phyloP scores from a whole-genome alignment of 2,797 vertebrate species.

The Chromis chromis region DNA sequence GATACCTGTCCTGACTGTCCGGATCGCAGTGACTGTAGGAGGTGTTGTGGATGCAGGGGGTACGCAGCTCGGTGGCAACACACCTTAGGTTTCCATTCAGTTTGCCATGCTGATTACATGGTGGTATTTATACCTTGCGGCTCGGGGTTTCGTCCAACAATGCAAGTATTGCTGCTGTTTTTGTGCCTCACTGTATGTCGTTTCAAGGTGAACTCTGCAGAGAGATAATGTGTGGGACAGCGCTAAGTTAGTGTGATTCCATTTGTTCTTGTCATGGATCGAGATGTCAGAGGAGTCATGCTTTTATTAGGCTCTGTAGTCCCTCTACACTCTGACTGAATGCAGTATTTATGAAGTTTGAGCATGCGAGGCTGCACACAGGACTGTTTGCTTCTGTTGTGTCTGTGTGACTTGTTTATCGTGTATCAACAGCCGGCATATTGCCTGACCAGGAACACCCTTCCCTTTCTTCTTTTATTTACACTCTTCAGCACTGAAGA shows the following conservation, averaged over 20 bases:
- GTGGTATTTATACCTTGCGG: slow-evolving; percentile 84
- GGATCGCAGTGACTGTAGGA: slow-evolving; percentile 38
- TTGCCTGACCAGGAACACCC: slow-evolving; percentile 9
- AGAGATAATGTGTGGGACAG: slow-evolving; percentile 4
- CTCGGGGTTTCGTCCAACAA: slow-evolving; percentile 77
- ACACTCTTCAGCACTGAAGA: slow-evolving; percentile 69
- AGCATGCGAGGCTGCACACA: slow-evolving; percentile 18
- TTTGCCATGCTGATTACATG: slow-evolving; percentile 82
- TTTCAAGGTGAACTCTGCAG: slow-evolving; percentile 71
- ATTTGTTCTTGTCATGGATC: background rate
- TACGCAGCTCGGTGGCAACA: slow-evolving; percentile 42
- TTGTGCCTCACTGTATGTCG: slow-evolving; percentile 45
- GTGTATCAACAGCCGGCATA: background rate
- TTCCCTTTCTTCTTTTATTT: background rate
- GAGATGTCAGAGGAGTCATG: slow-evolving; percentile 12
- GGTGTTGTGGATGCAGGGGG: slow-evolving; percentile 60
- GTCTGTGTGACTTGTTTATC: slow-evolving; percentile 8
- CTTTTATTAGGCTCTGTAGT: slow-evolving; percentile 33
- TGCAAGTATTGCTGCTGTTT: slow-evolving; percentile 79
- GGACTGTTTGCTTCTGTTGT: slow-evolving; percentile 1
- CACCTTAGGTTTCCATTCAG: slow-evolving; percentile 48
- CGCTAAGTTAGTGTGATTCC: slow-evolving; percentile 14
- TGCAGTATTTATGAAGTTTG: slow-evolving; percentile 60
- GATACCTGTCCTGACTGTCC: slow-evolving; percentile 56
- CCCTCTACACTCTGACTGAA: slow-evolving; percentile 19